Base-by-base conservation (phyloP, 2,113 vertebrate genomes). In the Macquaria ambigua region DNA sequence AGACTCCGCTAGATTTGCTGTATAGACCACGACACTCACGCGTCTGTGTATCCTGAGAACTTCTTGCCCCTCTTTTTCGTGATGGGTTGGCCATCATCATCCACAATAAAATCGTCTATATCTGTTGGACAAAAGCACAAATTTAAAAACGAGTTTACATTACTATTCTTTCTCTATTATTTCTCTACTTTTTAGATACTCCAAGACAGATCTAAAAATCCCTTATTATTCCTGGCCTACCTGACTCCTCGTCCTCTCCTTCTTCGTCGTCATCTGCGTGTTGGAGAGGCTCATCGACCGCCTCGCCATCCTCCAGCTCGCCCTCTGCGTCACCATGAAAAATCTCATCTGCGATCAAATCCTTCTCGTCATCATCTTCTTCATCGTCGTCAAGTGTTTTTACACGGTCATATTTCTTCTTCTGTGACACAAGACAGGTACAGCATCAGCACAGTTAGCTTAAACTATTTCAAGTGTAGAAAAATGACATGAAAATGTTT, bases 101-200 rank as follows among this genome's bases (percentile, higher is more conserved):
- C 98, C 92, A 99, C 98, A 83, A 99, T 99, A 86, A 99, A 99
- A 91, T 99, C 98, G 8, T 98, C 97, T 2, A 99, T 99, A 90
- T 99, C 98, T 98, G 88, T 50, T 74, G 16, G 56, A 73, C 34
- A 68, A 56, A 81, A 68, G 8, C 3, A 58, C 0, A 80, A 12
- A 74, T 21, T 34, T 34, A 34, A 34, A 34, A 34, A 34, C 3
- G 0, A 34, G 34, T 34, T 34, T 34, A 34, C 3, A 15, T 46
- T 46, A 14, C 12, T 43, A 43, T 43, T 43, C 10, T 46, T 10
- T 39, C 16, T 16, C 6, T 16, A 43, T 43, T 43, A 3, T 46
- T 10, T 39, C 16, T 16, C 6, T 16, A 8, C 14, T 25, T 55
- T 73, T 63, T n/a, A 69, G 6, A 69, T 34, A 16, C 1, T 66